Evolutionary conservation across 2,888 invertebrate genomes (phyloP), one percentile per base, ranked within the genome.

Genomic region (Yponomeuta evonymella): DNA sequence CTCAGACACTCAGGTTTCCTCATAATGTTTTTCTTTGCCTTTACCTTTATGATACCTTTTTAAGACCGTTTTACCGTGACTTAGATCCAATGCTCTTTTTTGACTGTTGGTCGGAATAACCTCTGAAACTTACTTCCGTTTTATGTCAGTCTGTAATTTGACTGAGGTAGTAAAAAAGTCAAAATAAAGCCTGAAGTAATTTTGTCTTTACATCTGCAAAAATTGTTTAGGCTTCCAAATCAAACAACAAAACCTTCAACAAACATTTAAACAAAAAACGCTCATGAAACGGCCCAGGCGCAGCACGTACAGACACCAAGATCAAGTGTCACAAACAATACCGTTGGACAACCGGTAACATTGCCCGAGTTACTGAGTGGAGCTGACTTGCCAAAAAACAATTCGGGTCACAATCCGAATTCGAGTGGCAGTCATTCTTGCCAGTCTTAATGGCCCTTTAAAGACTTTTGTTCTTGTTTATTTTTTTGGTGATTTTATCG

Each of bases 251-350:
- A 58, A 58, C 51, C 51, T 15, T 15, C 51, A 58, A 5, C 51
- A 15, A 58, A 58, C 51, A 58, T 58, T 15, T 15, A 15, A 15
- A 58, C 51, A 58, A 58, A 58, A 15, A 58, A 12, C 15, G 51
- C 15, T 15, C 15, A 15, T 58, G 51, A 15, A 58, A 58, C 51
- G 15, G 51, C 15, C 15, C 51, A 8, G 51, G 51, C 51, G 51
- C 51, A 58, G 51, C 51, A 58, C 51, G 51, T 58, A 58, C 51
- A 12, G 51, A 3, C 51, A 12, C 15, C 51, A 58, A 58, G 51
- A 58, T 58, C 51, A 58, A 58, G 51, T 58, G 51, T 58, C 51
- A 58, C 51, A 58, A 58, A 12, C 51, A 58, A 58, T 58, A 58
- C 51, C 51, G 51, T 58, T 58, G 51, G 51, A 58, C 51, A 58